These are phyloP conservation scores for Upupa epops DNA, from an alignment of 2,113 vertebrate genomes.

Conservation along the genomic window DNA sequence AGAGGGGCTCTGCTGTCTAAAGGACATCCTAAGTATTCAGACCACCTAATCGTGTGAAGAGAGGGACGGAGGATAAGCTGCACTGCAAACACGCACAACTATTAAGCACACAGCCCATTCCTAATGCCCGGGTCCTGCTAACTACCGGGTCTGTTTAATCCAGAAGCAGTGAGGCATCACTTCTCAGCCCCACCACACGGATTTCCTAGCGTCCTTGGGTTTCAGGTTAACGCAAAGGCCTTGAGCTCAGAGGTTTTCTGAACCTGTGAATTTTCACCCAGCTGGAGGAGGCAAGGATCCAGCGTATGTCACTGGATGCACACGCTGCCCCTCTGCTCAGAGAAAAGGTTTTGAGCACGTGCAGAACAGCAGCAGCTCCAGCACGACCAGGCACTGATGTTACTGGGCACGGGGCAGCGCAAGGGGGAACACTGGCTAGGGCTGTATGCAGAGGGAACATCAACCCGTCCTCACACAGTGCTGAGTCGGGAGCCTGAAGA, in stretches of 20 bases:
- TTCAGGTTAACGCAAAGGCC: conserved; percentile 55
- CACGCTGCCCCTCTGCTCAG: neutral
- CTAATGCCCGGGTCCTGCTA: conserved; percentile 19
- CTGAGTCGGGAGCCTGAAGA: neutral
- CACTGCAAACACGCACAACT: neutral
- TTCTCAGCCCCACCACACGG: conserved; percentile 26
- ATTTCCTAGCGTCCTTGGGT: conserved; percentile 28
- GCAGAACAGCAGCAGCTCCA: neutral
- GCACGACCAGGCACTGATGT: neutral
- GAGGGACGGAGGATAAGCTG: neutral
- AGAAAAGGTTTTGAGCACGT: neutral
- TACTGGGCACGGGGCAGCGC: neutral
- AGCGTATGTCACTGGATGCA: accelerated
- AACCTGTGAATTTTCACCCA: neutral
- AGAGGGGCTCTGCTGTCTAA: neutral
- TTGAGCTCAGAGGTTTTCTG: neutral
- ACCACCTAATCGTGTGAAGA: neutral
- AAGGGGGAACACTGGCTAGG: neutral
- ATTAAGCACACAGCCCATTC: neutral
- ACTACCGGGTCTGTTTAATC: conserved; percentile 43
- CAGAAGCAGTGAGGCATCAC: conserved; percentile 28
- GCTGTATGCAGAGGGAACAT: neutral
- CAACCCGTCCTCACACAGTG: neutral
- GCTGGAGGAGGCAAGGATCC: neutral
- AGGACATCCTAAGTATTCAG: neutral